phyloP scores from a whole-genome alignment of 2,888 invertebrate genomes.

The Acronicta psi region DNA sequence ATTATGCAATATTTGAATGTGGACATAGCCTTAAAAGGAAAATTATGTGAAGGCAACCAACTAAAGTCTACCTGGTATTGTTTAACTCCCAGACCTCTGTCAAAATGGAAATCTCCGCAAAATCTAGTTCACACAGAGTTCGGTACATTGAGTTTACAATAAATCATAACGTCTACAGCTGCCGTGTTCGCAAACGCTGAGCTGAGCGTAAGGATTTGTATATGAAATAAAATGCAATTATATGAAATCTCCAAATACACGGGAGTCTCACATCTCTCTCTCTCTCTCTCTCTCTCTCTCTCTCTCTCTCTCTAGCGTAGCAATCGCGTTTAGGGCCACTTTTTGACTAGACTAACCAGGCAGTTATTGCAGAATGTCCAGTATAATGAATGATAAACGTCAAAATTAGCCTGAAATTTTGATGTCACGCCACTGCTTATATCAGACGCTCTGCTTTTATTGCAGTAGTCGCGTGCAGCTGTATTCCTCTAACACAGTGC shows the following conservation, averaged over 20 bases:
- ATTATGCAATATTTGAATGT: constrained; percentile 52
- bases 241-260: too few relatives aligned
- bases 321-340: too few relatives aligned
- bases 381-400: constrained; percentile 30
- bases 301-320: too few relatives aligned
- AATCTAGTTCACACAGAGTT: constrained; percentile 19
- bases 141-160: too few relatives aligned
- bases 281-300: too few relatives aligned
- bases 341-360: too few relatives aligned
- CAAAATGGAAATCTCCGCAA: constrained; percentile 30
- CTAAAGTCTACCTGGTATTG: constrained; percentile 29
- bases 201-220: too few relatives aligned
- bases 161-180: too few relatives aligned
- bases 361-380: constrained; percentile 11
- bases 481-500: constrained; percentile 61
- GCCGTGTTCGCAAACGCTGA: too few relatives aligned
- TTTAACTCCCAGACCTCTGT: constrained; percentile 18
- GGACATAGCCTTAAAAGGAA: constrained; percentile 48
- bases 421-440: constrained; percentile 33
- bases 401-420: constrained; percentile 22
- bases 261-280: too few relatives aligned
- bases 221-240: too few relatives aligned
- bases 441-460: constrained; percentile 43
- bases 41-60: constrained; percentile 47
- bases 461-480: constrained; percentile 50